Conservation (phyloP, 1,140 invertebrate genomes). For the Parasteatoda tepidariorum region DNA sequence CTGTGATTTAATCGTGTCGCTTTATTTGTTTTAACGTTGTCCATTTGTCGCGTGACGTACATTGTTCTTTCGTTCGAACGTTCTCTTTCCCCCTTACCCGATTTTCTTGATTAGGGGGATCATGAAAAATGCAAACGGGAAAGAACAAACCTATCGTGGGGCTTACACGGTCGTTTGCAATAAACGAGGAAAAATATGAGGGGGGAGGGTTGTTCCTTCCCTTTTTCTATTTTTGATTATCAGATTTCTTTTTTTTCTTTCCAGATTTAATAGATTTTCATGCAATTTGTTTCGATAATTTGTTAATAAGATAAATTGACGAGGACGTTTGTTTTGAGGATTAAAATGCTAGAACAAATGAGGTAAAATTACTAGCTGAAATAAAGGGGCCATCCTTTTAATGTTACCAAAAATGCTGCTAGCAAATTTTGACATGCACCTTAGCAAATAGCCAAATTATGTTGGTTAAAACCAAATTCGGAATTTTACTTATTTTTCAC, state of each 20-base stretch:
- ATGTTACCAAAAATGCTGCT: too few relatives aligned
- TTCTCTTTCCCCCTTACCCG: neutral
- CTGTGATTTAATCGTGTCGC: conserved; percentile 44
- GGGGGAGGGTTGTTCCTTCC: neutral
- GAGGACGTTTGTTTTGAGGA: too few relatives aligned
- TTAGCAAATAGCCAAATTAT: too few relatives aligned
- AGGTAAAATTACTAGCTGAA: too few relatives aligned
- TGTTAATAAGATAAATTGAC: neutral
- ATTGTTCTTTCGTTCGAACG: conserved; percentile 3
- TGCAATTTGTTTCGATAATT: neutral
- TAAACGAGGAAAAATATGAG: neutral
- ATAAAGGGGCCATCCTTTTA: too few relatives aligned
- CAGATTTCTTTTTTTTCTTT: neutral
- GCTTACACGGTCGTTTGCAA: neutral
- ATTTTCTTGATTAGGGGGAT: conserved; percentile 15
- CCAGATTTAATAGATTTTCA: neutral
- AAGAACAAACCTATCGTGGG: neutral
- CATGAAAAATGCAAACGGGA: conserved; percentile 44
- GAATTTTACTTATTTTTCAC: too few relatives aligned
- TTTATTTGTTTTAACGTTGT: conserved; percentile 15
- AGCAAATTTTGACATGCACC: too few relatives aligned
- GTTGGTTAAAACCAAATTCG: too few relatives aligned
- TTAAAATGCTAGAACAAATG: too few relatives aligned
- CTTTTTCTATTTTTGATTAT: neutral
- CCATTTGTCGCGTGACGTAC: conserved; percentile 35